phyloP scores from a whole-genome alignment of 2,888 invertebrate genomes.

The Chelonus formosanus region DNA sequence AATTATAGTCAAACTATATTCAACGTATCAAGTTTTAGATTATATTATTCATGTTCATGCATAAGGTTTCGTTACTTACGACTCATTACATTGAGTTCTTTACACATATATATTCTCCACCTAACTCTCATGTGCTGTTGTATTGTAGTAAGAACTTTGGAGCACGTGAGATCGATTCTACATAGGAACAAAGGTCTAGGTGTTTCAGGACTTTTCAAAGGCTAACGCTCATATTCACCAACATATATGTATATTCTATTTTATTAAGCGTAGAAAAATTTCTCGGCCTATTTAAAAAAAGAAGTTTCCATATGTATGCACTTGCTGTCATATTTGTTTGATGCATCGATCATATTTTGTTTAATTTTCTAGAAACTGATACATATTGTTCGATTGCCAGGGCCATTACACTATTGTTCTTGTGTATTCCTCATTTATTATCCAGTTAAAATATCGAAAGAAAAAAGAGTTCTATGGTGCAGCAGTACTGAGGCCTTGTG shows the following conservation, averaged over 20 bases:
- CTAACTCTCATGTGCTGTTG: neutral
- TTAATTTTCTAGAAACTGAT: neutral
- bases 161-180: conserved; percentile 18
- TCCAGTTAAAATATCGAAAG: neutral
- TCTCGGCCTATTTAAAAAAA: no score
- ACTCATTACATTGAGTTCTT: neutral
- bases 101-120: neutral
- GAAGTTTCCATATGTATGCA: no score
- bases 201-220: neutral
- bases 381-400: neutral
- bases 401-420: conserved; percentile 8
- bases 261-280: no score
- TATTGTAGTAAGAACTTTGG: conserved; percentile 5
- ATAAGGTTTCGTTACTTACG: no score
- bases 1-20: neutral
- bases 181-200: conserved; percentile 1
- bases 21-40: neutral
- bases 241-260: no score
- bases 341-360: no score
- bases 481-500: conserved; percentile 11
- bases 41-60: neutral
- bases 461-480: conserved; percentile 10
- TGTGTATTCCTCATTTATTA: conserved; percentile 6
- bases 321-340: no score
- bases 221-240: no score